Conservation (phyloP, 2,797 vertebrate genomes). For the Alcedo quadribrachys region DNA sequence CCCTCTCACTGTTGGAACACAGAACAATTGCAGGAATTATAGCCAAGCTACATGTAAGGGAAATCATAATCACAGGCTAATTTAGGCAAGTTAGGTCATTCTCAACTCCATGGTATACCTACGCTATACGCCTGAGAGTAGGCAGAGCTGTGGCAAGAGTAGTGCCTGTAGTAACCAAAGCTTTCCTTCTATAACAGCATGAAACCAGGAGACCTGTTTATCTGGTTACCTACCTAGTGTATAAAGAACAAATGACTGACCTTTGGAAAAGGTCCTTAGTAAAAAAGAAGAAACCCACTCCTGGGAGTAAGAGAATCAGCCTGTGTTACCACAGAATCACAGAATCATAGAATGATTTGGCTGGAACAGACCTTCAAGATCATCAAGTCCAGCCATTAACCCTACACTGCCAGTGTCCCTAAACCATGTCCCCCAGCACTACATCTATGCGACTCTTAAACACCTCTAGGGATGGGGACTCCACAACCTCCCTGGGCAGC, state of each 20-base stretch:
- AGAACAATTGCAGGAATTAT: conserved; percentile 19
- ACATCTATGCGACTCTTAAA: too few species aligned
- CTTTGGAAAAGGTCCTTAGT: neutral
- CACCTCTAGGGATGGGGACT: too few species aligned
- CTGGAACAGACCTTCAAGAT: too few species aligned
- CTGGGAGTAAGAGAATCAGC: neutral
- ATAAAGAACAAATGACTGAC: neutral
- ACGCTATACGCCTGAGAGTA: neutral
- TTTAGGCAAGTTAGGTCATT: conserved; percentile 2
- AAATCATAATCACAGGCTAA: neutral
- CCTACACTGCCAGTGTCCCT: too few species aligned
- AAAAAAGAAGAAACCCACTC: neutral
- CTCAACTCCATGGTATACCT: neutral
- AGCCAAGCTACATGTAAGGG: neutral
- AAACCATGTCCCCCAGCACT: too few species aligned
- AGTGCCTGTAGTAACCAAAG: neutral
- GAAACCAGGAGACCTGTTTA: neutral
- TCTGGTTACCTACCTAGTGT: neutral
- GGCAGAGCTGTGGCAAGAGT: neutral
- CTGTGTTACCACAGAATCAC: neutral
- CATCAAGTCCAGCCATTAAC: too few species aligned
- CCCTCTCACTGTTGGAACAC: neutral
- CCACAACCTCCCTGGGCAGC: too few species aligned
- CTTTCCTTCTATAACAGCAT: neutral
- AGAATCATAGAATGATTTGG: too few species aligned